Evolutionary conservation across 2,888 invertebrate species (phyloP).

Genomic region (Drosophila koepferae): DNA sequence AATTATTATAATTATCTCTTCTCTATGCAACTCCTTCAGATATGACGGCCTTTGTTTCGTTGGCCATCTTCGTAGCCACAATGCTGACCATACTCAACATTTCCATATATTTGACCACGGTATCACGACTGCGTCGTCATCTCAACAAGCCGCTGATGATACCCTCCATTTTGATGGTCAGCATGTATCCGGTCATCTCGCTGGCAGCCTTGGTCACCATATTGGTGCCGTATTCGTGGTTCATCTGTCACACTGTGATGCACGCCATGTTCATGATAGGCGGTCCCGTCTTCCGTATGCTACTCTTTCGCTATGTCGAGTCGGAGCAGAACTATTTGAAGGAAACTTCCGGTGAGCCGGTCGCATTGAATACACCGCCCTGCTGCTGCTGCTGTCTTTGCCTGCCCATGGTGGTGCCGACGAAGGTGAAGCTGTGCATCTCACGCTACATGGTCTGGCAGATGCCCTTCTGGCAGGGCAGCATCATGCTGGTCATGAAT

Average conservation of each 20-base stretch:
- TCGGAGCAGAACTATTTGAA: conserved; percentile 84
- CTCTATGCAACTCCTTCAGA: conserved; percentile 55
- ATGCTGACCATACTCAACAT: conserved; percentile 80
- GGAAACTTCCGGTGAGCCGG: conserved; percentile 83
- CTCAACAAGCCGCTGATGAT: conserved; percentile 63
- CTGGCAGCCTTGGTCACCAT: conserved; percentile 81
- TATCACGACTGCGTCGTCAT: conserved; percentile 64
- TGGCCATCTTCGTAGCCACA: conserved; percentile 78
- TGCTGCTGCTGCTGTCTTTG: conserved; percentile 82
- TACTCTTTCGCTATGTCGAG: conserved; percentile 84
- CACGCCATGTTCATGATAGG: conserved; percentile 83
- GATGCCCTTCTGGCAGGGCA: conserved; percentile 83
- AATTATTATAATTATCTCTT: neutral
- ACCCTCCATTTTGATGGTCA: conserved; percentile 76
- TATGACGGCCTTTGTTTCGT: conserved; percentile 81
- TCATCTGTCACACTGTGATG: conserved; percentile 84
- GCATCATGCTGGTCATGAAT: conserved; percentile 83
- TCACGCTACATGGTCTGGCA: conserved; percentile 83
- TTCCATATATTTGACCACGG: conserved; percentile 79
- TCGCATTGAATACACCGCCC: conserved; percentile 80
- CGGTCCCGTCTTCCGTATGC: conserved; percentile 76
- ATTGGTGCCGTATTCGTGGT: conserved; percentile 82
- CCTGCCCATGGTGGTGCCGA: conserved; percentile 76
- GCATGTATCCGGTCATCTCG: conserved; percentile 82
- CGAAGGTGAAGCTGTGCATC: conserved; percentile 74